These are phyloP conservation scores for Taenaris catops DNA, from an alignment of 2,888 invertebrate genomes.

Conservation along the genomic window DNA sequence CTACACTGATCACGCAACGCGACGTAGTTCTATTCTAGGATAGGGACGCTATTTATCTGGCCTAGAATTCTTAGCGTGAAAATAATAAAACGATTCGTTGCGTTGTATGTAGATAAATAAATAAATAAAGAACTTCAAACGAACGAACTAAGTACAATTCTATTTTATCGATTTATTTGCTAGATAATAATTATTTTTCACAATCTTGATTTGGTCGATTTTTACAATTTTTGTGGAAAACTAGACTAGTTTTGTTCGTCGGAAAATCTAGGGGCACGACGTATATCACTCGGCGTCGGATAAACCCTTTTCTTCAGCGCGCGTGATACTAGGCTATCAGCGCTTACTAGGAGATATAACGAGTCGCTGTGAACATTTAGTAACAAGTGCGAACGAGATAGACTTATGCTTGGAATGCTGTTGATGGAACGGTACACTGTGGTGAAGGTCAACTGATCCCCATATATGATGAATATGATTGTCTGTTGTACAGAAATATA, in stretches of 20 bases:
- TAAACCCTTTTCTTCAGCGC: slow-evolving; percentile 81
- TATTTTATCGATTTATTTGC: slow-evolving; percentile 12
- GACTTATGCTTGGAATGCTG: slow-evolving; percentile 59
- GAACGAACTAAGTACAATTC: slow-evolving; percentile 6
- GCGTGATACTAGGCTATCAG: slow-evolving; percentile 76
- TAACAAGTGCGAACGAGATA: slow-evolving; percentile 50
- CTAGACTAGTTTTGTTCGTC: slow-evolving; percentile 37
- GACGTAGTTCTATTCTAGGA: slow-evolving; percentile 49
- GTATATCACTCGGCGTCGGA: slow-evolving; percentile 72
- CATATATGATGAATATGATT: too few relatives aligned
- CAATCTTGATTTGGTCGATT: slow-evolving; percentile 8
- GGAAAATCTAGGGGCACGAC: slow-evolving; percentile 71
- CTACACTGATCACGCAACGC: slow-evolving; percentile 46
- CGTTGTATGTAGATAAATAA: slow-evolving; percentile 16
- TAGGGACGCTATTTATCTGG: slow-evolving; percentile 48
- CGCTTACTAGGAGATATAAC: slow-evolving; percentile 49
- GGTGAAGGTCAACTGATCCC: slow-evolving; percentile 77
- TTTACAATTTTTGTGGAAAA: slow-evolving; percentile 48
- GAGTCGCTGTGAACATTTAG: slow-evolving; percentile 35
- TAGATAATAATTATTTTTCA: slow-evolving; percentile 6
- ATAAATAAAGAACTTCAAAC: too few relatives aligned
- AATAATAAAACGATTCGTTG: slow-evolving; percentile 29
- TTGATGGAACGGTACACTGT: slow-evolving; percentile 46
- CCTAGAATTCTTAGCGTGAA: slow-evolving; percentile 55
- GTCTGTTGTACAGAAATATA: too few relatives aligned